These are phyloP conservation scores for Notolepis coatsorum DNA, from an alignment of 2,797 vertebrate genomes.

Conservation along the genomic window DNA sequence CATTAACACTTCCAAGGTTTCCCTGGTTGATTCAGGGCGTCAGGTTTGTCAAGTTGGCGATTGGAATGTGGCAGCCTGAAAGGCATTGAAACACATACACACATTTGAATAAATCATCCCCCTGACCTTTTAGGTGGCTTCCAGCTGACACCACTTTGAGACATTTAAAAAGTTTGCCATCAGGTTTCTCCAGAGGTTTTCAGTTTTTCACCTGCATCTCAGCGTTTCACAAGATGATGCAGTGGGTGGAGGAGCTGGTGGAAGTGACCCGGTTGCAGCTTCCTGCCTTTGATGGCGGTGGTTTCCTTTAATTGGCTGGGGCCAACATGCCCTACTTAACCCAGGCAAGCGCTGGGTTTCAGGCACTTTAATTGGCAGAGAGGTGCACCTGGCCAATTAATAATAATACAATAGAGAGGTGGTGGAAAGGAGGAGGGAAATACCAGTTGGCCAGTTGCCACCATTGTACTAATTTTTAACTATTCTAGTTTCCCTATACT, in stretches of 20 bases:
- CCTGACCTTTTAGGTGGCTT: background rate
- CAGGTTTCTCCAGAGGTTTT: background rate
- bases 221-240: slow-evolving; percentile 15
- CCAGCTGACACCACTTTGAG: background rate
- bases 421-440: background rate
- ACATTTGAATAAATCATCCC: background rate
- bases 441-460: too few relatives aligned
- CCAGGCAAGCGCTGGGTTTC: slow-evolving; percentile 49
- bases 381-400: slow-evolving; percentile 57
- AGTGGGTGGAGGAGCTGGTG: slow-evolving; percentile 12
- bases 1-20: background rate
- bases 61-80: background rate
- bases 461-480: too few relatives aligned
- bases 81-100: background rate
- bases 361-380: slow-evolving; percentile 53
- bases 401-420: slow-evolving; percentile 29
- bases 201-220: background rate
- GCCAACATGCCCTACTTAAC: slow-evolving; percentile 62
- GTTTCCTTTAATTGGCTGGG: slow-evolving; percentile 56
- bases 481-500: too few relatives aligned
- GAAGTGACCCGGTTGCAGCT: slow-evolving; percentile 38
- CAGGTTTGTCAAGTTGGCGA: background rate
- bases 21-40: background rate
- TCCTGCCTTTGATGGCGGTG: slow-evolving; percentile 37
- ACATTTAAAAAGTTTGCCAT: background rate